A percentile compares a stretch with the other conserved stretches of the same genome.
Evolutionary conservation across 1,140 invertebrate genomes (phyloP).

Genomic region (Parasteatoda tepidariorum): DNA sequence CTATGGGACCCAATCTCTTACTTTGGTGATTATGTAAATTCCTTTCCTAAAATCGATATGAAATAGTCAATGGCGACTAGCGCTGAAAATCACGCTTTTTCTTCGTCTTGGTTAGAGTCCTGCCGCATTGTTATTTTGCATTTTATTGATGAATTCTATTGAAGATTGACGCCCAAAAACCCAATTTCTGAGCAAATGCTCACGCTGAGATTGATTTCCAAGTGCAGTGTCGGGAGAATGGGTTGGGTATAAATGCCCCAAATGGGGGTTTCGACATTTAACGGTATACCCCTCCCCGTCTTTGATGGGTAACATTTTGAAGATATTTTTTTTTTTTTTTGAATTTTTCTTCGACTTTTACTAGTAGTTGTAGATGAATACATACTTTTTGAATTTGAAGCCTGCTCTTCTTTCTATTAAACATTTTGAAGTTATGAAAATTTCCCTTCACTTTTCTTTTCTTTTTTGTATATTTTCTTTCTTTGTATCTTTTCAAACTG

Average conservation of each 20-base stretch:
- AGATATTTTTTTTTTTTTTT: neutral
- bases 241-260: constrained; percentile 13
- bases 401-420: neutral
- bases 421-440: too few species aligned
- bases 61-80: constrained; percentile 50
- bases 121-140: constrained; percentile 53
- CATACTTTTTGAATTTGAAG: neutral
- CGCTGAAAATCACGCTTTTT: constrained; percentile 37
- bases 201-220: constrained; percentile 35
- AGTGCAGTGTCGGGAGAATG: neutral
- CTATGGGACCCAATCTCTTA: constrained; percentile 36
- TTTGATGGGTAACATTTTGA: neutral
- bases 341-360: neutral
- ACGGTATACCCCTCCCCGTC: too few species aligned
- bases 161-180: constrained; percentile 39
- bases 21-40: constrained; percentile 52
- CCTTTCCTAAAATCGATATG: constrained; percentile 36
- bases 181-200: constrained; percentile 52
- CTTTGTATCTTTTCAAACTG: too few species aligned
- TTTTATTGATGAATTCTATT: constrained; percentile 56
- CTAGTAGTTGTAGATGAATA: neutral
- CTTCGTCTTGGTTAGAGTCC: constrained; percentile 35
- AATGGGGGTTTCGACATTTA: too few species aligned
- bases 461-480: too few species aligned
- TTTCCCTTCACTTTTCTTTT: too few species aligned